phyloP scores from a whole-genome alignment of 2,797 vertebrate genomes.

The Corythornis leucogaster region DNA sequence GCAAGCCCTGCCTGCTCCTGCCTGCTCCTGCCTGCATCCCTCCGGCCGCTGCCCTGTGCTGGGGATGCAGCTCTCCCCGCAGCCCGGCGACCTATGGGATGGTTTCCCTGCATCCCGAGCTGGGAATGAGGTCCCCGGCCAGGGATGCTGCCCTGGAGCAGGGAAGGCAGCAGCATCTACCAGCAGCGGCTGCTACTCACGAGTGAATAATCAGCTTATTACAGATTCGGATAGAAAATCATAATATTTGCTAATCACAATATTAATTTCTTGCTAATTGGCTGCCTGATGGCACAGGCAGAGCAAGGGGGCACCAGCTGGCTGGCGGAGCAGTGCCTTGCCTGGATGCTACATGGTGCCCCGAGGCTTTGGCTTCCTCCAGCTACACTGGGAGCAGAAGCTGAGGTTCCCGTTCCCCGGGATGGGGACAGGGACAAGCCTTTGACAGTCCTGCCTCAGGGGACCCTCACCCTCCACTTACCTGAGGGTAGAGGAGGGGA shows the following conservation, averaged over 20 bases:
- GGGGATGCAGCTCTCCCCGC: not conserved
- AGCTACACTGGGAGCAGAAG: not conserved
- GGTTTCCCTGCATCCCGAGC: not conserved
- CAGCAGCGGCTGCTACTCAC: not conserved
- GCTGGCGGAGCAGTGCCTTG: not conserved
- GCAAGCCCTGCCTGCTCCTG: not conserved
- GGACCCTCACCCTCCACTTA: not conserved
- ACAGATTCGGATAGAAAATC: conserved; percentile 57
- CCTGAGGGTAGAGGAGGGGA: not conserved
- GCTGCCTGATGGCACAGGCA: conserved; percentile 57
- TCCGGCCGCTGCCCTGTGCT: not conserved
- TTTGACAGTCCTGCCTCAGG: not conserved
- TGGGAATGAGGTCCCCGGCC: not conserved
- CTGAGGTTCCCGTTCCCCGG: accelerated
- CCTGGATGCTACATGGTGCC: not conserved
- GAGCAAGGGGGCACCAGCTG: conserved; percentile 57
- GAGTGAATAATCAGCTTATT: conserved; percentile 52
- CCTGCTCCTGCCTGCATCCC: not conserved
- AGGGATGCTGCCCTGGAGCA: not conserved
- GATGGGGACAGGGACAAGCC: not conserved
- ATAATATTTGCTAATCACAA: conserved; percentile 67
- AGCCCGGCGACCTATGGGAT: accelerated
- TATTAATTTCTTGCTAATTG: conserved; percentile 70
- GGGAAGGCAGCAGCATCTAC: not conserved
- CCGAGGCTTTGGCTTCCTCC: not conserved